Conservation (phyloP, 2,113 vertebrate species). For the Clarias gariepinus region DNA sequence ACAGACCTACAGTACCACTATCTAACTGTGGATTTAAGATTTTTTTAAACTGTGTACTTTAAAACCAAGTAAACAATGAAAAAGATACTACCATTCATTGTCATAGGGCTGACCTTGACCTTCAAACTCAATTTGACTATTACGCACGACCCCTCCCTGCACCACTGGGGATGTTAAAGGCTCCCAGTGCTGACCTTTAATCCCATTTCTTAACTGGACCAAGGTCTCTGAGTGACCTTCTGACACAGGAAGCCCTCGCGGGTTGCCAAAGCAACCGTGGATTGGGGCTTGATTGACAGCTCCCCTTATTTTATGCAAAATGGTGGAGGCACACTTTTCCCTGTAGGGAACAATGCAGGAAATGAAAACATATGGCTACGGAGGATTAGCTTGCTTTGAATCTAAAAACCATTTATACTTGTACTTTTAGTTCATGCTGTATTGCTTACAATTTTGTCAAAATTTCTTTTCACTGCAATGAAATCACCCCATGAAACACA, state of each 20-base stretch:
- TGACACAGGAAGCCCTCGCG: constrained; percentile 77
- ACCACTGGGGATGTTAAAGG: constrained; percentile 73
- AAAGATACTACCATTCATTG: constrained; percentile 71
- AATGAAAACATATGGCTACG: constrained; percentile 20
- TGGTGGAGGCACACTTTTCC: constrained; percentile 40
- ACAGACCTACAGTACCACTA: constrained; percentile 52
- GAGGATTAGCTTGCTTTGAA: not conserved
- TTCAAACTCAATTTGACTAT: constrained; percentile 81
- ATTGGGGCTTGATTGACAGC: constrained; percentile 73
- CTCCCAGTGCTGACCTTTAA: constrained; percentile 79
- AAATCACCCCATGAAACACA: not conserved
- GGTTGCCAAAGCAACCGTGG: constrained; percentile 75
- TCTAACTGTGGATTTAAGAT: constrained; percentile 47
- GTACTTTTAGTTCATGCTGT: not conserved
- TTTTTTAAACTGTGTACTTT: constrained; percentile 25
- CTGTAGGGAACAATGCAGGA: constrained; percentile 43
- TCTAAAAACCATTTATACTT: constrained; percentile 34
- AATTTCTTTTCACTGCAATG: not conserved
- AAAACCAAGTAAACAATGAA: constrained; percentile 63
- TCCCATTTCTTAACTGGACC: constrained; percentile 81
- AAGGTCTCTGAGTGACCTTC: constrained; percentile 76
- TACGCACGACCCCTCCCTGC: constrained; percentile 68
- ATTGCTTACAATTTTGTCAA: not conserved
- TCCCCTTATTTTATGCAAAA: constrained; percentile 58
- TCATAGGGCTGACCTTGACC: constrained; percentile 77